Conservation (phyloP, 2,797 vertebrate genomes). For the Argentina silus region DNA sequence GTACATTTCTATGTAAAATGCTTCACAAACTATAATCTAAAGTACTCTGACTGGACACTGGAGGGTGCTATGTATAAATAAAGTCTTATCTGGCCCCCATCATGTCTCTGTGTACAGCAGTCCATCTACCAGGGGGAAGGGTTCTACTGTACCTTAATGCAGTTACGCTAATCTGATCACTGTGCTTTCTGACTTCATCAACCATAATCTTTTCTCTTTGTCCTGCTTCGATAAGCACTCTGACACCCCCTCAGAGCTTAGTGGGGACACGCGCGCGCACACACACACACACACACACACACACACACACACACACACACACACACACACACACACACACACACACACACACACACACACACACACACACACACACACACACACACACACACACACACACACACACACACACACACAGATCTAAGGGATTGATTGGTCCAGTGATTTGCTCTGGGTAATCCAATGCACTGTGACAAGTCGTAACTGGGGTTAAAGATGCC, state of each 20-base stretch:
- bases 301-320: too few relatives aligned
- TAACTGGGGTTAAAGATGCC: slow-evolving; percentile 82
- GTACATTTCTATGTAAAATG: background rate
- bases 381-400: too few relatives aligned
- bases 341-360: too few relatives aligned
- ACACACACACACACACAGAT: too few relatives aligned
- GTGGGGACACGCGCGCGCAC: too few relatives aligned
- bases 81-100: background rate
- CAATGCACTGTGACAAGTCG: slow-evolving; percentile 72
- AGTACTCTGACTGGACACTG: background rate
- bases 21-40: background rate
- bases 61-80: slow-evolving; percentile 12
- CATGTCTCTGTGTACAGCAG: too few relatives aligned
- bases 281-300: too few relatives aligned
- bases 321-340: too few relatives aligned
- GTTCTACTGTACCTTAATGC: too few relatives aligned
- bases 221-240: slow-evolving; percentile 10
- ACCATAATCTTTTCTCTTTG: slow-evolving; percentile 50
- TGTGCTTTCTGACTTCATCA: slow-evolving; percentile 69
- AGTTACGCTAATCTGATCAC: slow-evolving; percentile 63
- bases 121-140: too few relatives aligned
- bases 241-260: background rate
- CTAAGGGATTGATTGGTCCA: slow-evolving; percentile 64
- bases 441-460: slow-evolving; percentile 74
- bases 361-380: too few relatives aligned